Evolutionary conservation across 2,797 vertebrate species (phyloP), one percentile per base, ranked within the genome.

Genomic region (Liasis olivaceus): DNA sequence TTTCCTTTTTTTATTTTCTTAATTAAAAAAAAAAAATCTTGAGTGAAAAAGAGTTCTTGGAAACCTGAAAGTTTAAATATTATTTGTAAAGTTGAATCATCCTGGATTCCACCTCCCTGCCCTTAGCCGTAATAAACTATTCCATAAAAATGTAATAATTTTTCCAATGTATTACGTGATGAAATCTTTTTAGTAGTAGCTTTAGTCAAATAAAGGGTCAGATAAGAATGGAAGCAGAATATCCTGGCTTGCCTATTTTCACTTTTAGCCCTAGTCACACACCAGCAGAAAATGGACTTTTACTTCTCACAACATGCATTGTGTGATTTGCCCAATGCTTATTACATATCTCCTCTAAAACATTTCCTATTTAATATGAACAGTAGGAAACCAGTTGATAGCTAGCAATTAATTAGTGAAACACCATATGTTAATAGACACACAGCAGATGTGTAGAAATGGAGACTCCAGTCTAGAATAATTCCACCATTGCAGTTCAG

Each of bases 381-480:
- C 92, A 95, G 62, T 93, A 90, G 92, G 94, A 97, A 91, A 72
- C 93, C 94, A 87, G 91, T 89, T 94, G 94, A 93, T 96, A 94
- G 94, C 86, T 94, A 94, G 92, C 92, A 94, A 95, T 97, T 97
- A 97, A 97, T 96, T 96, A 97, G 96, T 92, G 77, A 95, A 95
- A 95, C 22, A 94, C 93, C 94, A 94, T 96, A 97, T 97, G 96
- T 89, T 94, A 96, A 94, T 88, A 95, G 95, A 62, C 92, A 62
- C 93, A 28, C 54, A 97, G 89, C 96, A 97, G 95, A 95, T 96
- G 95, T 93, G 85, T 89, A 91, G 89, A 77, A 91, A 89, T 36
- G 90, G 84, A 96, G 89, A 93, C 69, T 59, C 93, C 64, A 91
- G n/a, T 15, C 93, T 69, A 94, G 94, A 93, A 47, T 81, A 47